Percentiles rank a stretch among this genome's conserved stretches.
Evolutionary conservation across 2,797 vertebrate genomes (phyloP).

Genomic region (Fringilla coelebs): DNA sequence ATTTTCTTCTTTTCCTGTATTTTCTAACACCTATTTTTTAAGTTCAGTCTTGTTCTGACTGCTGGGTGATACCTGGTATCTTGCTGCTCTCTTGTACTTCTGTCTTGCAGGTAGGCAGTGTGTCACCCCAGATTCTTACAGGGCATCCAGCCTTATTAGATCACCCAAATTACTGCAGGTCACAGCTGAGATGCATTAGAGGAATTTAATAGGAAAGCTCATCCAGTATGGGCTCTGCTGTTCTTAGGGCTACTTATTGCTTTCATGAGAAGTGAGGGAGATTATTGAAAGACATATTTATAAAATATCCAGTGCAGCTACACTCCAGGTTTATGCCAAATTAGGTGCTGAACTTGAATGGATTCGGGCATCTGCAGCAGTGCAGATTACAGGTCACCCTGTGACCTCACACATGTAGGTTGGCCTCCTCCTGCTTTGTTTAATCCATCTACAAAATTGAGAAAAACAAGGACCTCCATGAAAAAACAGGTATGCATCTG

Average conservation of each 20-base stretch:
- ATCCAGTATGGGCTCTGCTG: not conserved
- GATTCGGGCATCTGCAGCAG: not conserved
- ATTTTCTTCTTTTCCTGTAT: not conserved
- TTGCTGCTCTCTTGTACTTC: not conserved
- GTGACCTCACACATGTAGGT: conserved; percentile 19
- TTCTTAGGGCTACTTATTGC: not conserved
- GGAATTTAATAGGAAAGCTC: conserved; percentile 2
- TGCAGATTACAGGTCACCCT: conserved; percentile 15
- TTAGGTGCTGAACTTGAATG: conserved; percentile 20
- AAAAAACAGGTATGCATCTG: not conserved
- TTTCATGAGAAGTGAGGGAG: conserved; percentile 3
- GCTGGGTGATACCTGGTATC: not conserved
- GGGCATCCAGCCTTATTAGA: not conserved
- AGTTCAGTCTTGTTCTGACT: not conserved
- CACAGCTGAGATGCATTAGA: conserved; percentile 1
- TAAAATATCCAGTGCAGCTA: not conserved
- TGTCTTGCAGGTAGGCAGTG: not conserved
- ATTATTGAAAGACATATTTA: conserved; percentile 16
- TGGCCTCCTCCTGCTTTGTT: conserved; percentile 21
- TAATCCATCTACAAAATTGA: conserved; percentile 9
- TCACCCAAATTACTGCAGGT: not conserved
- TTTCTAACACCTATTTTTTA: not conserved
- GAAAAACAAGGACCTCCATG: not conserved
- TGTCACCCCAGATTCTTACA: not conserved
- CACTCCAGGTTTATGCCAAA: not conserved